A percentile compares a stretch with the other conserved stretches of the same genome.
Conservation (phyloP, 1,140 invertebrate genomes). For the Drosophila eugracilis region DNA sequence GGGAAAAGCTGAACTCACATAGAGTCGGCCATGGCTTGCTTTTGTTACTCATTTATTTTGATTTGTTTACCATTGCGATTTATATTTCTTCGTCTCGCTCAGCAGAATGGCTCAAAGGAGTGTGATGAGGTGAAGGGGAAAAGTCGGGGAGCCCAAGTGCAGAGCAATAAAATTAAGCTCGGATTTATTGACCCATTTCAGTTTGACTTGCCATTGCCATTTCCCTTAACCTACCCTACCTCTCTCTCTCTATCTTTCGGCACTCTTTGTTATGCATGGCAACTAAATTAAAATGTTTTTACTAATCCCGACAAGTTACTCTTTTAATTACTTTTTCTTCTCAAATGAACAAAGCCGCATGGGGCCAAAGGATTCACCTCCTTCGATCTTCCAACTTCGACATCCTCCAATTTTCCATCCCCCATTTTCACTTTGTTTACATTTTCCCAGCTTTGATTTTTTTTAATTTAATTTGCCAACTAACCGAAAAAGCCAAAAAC, state of each 20-base stretch:
- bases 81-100: constrained; percentile 73
- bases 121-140: constrained; percentile 1
- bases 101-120: constrained; percentile 25
- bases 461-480: constrained; percentile 45
- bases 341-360: constrained; percentile 65
- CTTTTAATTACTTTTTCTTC: constrained; percentile 82
- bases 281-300: constrained; percentile 81
- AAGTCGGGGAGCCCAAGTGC: constrained; percentile 40
- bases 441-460: constrained; percentile 26
- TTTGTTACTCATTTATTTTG: constrained; percentile 84
- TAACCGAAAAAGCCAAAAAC: constrained; percentile 30
- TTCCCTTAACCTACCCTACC: constrained; percentile 7
- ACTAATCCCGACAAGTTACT: constrained; percentile 81
- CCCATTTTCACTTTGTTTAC: constrained; percentile 32
- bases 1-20: constrained; percentile 19
- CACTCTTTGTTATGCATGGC: constrained; percentile 58
- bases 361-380: constrained; percentile 23
- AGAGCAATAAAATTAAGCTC: constrained; percentile 81
- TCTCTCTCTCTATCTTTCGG: too few relatives aligned
- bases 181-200: constrained; percentile 83
- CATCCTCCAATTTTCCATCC: not conserved
- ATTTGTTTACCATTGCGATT: constrained; percentile 83
- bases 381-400: not conserved
- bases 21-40: constrained; percentile 41
- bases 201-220: constrained; percentile 70